Conservation (phyloP, 2,113 vertebrate species). For the Ceyx cyanopectus region DNA sequence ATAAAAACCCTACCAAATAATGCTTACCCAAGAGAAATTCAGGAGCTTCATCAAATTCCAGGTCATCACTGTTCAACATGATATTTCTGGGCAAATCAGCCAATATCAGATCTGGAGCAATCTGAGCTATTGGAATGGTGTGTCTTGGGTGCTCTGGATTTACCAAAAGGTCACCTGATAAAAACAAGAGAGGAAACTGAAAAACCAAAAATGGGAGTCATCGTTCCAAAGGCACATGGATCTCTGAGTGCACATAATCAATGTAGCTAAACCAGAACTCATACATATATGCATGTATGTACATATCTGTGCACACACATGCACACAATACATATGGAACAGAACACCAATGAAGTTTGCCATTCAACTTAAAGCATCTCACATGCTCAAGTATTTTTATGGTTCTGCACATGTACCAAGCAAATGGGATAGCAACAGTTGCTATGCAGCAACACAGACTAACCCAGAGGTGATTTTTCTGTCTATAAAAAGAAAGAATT, state of each 20-base stretch:
- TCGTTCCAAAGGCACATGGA: not conserved
- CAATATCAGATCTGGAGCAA: constrained; percentile 92
- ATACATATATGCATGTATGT: no score
- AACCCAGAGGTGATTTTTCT: not conserved
- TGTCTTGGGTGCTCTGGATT: constrained; percentile 83
- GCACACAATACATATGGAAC: not conserved
- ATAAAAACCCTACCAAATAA: not conserved
- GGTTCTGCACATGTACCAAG: not conserved
- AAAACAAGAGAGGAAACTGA: not conserved
- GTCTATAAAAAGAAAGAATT: not conserved
- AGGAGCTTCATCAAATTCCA: constrained; percentile 85
- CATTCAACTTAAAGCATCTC: not conserved
- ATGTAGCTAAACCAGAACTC: not conserved
- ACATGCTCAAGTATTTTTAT: not conserved
- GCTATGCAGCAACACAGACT: not conserved
- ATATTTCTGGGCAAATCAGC: constrained; percentile 90
- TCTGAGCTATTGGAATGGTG: constrained; percentile 89
- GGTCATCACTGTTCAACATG: constrained; percentile 86
- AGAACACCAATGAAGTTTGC: not conserved
- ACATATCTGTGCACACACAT: rapidly evolving
- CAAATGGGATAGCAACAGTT: not conserved
- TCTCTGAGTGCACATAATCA: not conserved
- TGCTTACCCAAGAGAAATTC: constrained; percentile 89
- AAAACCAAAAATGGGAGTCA: not conserved
- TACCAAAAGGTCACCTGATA: constrained; percentile 86